These are phyloP conservation scores for Galaxias olidus DNA, from an alignment of 2,797 vertebrate genomes.

Conservation along the genomic window DNA sequence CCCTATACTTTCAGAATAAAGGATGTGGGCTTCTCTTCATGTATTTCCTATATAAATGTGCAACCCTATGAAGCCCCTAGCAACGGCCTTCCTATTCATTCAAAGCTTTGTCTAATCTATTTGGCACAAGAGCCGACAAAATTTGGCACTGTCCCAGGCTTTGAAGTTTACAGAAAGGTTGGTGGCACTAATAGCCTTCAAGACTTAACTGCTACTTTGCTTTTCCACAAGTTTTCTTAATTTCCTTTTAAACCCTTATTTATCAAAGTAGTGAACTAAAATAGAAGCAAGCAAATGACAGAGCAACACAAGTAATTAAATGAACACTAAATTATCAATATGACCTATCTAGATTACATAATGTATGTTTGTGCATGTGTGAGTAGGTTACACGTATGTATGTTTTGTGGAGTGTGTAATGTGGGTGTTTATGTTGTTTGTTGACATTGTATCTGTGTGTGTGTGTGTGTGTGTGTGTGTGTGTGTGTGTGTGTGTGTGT, in stretches of 20 bases:
- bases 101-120: constrained; percentile 37
- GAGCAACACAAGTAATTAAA: constrained; percentile 19
- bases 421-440: constrained; percentile 15
- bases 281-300: constrained; percentile 53
- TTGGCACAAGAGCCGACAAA: constrained; percentile 53
- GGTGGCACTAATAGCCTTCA: constrained; percentile 52
- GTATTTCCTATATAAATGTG: constrained; percentile 14
- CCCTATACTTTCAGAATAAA: constrained; percentile 9
- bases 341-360: constrained; percentile 22
- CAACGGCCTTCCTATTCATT: constrained; percentile 39
- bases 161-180: constrained; percentile 50
- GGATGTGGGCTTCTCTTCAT: no score
- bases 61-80: constrained; percentile 28
- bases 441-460: constrained; percentile 26
- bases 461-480: constrained; percentile 25
- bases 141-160: constrained; percentile 56
- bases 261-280: constrained; percentile 45
- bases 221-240: constrained; percentile 42
- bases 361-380: constrained; percentile 12
- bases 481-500: constrained; percentile 4
- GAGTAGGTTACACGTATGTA: constrained; percentile 8
- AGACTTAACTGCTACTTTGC: constrained; percentile 38
- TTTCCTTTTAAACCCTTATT: constrained; percentile 31
- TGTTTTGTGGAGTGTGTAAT: constrained; percentile 3
- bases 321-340: constrained; percentile 26